Evolutionary conservation across 2,113 vertebrate genomes (phyloP).

Genomic region (Sylvietta virens): DNA sequence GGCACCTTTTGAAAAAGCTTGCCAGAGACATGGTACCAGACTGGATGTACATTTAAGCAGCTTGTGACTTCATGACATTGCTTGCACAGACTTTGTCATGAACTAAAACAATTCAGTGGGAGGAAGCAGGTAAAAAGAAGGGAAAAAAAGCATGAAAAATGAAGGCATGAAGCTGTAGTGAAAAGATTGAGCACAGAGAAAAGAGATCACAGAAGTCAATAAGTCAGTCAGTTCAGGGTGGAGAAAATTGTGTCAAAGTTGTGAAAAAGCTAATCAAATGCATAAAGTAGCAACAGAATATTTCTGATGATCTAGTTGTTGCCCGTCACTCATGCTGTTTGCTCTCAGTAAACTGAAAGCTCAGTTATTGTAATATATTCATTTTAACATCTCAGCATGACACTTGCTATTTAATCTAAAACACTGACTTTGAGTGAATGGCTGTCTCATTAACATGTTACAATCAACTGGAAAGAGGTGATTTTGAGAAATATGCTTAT

Average conservation of each 20-base stretch:
- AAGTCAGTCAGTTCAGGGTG: neutral
- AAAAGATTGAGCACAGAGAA: neutral
- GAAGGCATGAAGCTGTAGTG: neutral
- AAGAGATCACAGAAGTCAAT: neutral
- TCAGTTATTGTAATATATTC: neutral
- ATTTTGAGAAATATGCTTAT: neutral
- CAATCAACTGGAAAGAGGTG: neutral
- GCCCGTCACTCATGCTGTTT: neutral
- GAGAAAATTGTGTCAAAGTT: neutral
- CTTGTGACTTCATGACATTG: neutral
- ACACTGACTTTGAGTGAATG: neutral
- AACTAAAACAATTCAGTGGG: neutral
- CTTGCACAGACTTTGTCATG: neutral
- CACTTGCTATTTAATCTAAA: neutral
- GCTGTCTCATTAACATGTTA: neutral
- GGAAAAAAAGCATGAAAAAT: neutral
- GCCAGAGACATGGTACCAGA: neutral
- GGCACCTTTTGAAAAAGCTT: neutral
- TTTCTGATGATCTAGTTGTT: neutral
- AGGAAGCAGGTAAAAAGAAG: neutral
- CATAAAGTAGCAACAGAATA: neutral
- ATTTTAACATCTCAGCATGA: neutral
- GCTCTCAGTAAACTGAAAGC: neutral
- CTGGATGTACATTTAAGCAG: neutral
- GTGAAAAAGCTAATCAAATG: neutral